These are phyloP conservation scores for Meta bourneti DNA, from an alignment of 2,888 invertebrate species.

Conservation along the genomic window DNA sequence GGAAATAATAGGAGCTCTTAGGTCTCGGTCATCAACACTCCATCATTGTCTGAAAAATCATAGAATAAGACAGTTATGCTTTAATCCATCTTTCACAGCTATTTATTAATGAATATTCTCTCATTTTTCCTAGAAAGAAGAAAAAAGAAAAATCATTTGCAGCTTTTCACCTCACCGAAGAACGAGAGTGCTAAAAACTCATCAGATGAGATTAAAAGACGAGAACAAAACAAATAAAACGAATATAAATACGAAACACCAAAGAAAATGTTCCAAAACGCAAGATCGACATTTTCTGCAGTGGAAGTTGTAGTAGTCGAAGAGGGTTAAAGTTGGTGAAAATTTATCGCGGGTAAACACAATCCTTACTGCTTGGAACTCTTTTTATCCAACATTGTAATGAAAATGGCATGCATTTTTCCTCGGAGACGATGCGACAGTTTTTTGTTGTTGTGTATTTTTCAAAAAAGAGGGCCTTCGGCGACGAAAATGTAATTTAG, in stretches of 20 bases:
- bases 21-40: too few species aligned
- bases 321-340: conserved; percentile 6
- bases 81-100: neutral
- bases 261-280: conserved; percentile 34
- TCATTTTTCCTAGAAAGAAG: neutral
- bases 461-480: conserved; percentile 6
- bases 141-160: conserved; percentile 2
- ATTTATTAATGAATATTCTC: neutral
- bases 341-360: conserved; percentile 55
- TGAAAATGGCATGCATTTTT: conserved; percentile 44
- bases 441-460: conserved; percentile 26
- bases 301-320: neutral
- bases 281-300: conserved; percentile 43
- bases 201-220: conserved; percentile 51
- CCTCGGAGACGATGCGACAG: conserved; percentile 9
- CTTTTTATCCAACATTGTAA: conserved; percentile 15
- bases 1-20: too few species aligned
- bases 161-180: conserved; percentile 30
- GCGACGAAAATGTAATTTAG: conserved; percentile 60
- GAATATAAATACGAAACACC: neutral
- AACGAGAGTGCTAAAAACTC: conserved; percentile 47
- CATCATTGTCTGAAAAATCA: too few species aligned
- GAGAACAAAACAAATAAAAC: conserved; percentile 9
- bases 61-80: too few species aligned
- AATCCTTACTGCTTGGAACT: conserved; percentile 25